Evolutionary conservation across 2,797 vertebrate genomes (phyloP).

Genomic region (Heterohyrax brucei): DNA sequence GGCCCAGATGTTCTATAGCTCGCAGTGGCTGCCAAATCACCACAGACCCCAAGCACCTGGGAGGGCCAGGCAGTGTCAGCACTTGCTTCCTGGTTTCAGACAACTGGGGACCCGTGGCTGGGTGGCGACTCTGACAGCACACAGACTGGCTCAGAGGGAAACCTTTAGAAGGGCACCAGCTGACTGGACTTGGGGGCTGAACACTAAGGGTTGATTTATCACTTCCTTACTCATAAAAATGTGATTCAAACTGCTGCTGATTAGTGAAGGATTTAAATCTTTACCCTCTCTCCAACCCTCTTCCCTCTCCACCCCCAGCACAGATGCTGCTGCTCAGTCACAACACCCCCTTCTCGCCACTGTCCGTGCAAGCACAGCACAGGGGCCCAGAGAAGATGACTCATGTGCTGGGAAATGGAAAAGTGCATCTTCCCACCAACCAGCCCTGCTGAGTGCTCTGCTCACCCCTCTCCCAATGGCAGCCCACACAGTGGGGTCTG

Average conservation of each 20-base stretch:
- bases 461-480: constrained; percentile 88
- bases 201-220: constrained; percentile 85
- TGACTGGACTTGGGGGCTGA: constrained; percentile 79
- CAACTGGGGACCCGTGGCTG: constrained; percentile 58
- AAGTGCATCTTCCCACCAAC: constrained; percentile 92
- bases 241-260: constrained; percentile 91
- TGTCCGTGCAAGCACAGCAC: constrained; percentile 90
- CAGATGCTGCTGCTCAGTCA: constrained; percentile 92
- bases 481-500: constrained; percentile 88
- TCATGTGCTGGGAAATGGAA: constrained; percentile 95
- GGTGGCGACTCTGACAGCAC: constrained; percentile 78
- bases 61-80: constrained; percentile 73
- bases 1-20: constrained; percentile 85
- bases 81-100: constrained; percentile 76
- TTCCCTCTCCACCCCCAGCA: constrained; percentile 80
- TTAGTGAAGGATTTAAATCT: constrained; percentile 90
- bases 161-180: constrained; percentile 77
- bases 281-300: constrained; percentile 84
- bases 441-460: constrained; percentile 84
- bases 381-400: constrained; percentile 90
- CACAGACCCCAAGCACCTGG: constrained; percentile 81
- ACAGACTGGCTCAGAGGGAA: constrained; percentile 72
- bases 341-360: constrained; percentile 90
- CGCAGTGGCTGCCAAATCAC: constrained; percentile 82
- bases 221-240: constrained; percentile 86